A percentile compares a stretch with the other conserved stretches of the same genome.
phyloP scores from a whole-genome alignment of 2,797 vertebrate genomes.

The Crenichthys baileyi region DNA sequence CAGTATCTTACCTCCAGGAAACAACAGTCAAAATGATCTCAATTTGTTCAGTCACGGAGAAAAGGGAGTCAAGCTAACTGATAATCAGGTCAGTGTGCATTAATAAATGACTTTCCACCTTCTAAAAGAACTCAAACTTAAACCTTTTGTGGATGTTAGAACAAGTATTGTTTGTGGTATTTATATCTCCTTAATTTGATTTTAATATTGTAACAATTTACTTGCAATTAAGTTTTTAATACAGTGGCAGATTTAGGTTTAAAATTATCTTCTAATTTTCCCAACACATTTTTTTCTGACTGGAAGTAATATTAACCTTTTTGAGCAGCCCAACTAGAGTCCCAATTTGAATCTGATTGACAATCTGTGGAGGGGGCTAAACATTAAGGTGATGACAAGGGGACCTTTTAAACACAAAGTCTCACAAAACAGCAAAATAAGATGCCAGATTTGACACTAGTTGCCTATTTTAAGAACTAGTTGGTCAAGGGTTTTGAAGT shows the following conservation, averaged over 20 bases:
- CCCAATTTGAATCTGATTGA: not conserved
- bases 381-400: too few species aligned
- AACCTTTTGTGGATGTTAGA: not conserved
- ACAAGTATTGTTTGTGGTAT: not conserved
- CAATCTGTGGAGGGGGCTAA: not conserved
- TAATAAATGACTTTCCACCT: not conserved
- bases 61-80: too few species aligned
- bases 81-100: too few species aligned
- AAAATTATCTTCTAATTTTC: not conserved
- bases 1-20: not conserved
- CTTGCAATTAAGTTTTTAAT: not conserved
- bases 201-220: not conserved
- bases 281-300: not conserved
- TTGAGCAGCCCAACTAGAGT: not conserved
- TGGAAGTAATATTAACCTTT: not conserved
- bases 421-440: not conserved
- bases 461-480: not conserved
- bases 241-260: not conserved
- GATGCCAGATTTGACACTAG: not conserved
- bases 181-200: not conserved
- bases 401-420: not conserved
- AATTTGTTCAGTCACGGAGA: not conserved
- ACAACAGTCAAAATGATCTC: too few species aligned
- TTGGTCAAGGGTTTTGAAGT: not conserved
- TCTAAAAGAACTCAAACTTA: not conserved